Evolutionary conservation across 35 echinoderm and acorn worm genomes (phyloP), one percentile per base, ranked within the genome.

Genomic region (Lytechinus pictus): DNA sequence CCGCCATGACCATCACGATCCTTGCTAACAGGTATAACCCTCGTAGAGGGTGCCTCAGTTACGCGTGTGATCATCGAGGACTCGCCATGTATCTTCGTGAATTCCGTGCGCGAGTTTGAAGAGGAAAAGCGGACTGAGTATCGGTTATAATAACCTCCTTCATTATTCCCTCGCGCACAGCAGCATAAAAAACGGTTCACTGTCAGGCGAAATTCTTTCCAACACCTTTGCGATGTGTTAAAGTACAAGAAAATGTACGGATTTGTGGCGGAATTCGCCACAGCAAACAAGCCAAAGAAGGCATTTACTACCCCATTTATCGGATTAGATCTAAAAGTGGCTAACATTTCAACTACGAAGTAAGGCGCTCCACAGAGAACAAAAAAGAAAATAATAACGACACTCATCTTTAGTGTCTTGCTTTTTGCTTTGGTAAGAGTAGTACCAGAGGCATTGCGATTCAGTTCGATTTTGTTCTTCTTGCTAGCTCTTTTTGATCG

Each of bases 241-340:
- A 99, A 99, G 12, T 96, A 96, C 11, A 99, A 89, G 61, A 99
- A 99, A 55, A 99, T 96, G 94, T 96, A 99, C 9, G 98, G 98
- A 92, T 99, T 99, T 52, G 96, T 93, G 14, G 98, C 98, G 12
- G 97, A 99, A 89, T 97, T 97, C 0, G 97, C 86, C 19, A 97
- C 97, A 16, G 98, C 97, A 11, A 99, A 96, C 28, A 97, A 96
- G 88, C 94, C 94, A 56, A 96, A 96, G 12, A 99, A 86, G 16
- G 91, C 87, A 61, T 97, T 96, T 19, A 97, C 89, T 53, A 95
- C 60, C 21, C 61, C 27, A 4, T 94, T 95, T 9, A 60, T 9
- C 4, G 91, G 27, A 54, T 86, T 54, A 8, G n/a, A 10, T 54
- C 44, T 52, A 21, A 93, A 96, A 5, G 95, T 95, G 16, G 60